Percentiles rank a stretch among this genome's conserved stretches.
Conservation (phyloP, 1,140 invertebrate species). For the Drosophila yakuba region DNA sequence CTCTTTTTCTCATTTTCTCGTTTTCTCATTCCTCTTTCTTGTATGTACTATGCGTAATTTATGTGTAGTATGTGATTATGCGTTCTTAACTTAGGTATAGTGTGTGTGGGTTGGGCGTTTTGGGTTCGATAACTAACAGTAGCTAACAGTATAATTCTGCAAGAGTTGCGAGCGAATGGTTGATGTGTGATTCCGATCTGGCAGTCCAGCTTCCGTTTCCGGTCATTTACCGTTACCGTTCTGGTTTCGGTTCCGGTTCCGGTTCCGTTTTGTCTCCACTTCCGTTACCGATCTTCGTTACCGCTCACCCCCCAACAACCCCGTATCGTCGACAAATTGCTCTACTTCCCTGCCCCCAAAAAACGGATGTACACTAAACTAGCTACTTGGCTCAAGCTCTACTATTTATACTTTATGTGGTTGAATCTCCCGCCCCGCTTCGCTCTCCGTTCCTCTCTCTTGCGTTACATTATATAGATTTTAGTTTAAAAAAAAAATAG, state of each 20-base stretch:
- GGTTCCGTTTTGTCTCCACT: conserved; percentile 2
- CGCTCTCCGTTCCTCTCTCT: conserved; percentile 1
- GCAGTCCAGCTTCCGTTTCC: conserved; percentile 30
- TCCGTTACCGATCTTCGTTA: not conserved
- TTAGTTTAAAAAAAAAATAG: conserved; percentile 53
- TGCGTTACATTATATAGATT: conserved; percentile 35
- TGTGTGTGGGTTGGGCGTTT: conserved; percentile 9
- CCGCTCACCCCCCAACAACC: conserved; percentile 1
- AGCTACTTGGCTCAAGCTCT: conserved; percentile 64
- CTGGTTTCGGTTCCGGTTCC: conserved; percentile 3
- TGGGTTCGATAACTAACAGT: conserved; percentile 39
- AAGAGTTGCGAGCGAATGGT: conserved; percentile 41
- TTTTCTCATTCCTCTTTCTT: conserved; percentile 17
- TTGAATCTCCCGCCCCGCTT: conserved; percentile 49
- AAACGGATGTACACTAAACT: conserved; percentile 31
- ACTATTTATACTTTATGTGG: conserved; percentile 70
- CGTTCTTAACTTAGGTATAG: conserved; percentile 54
- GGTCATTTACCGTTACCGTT: not conserved
- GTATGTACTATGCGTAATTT: conserved; percentile 69
- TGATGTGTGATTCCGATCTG: conserved; percentile 24
- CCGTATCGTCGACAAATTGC: conserved; percentile 17
- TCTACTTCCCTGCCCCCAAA: conserved; percentile 18
- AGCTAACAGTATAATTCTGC: conserved; percentile 45
- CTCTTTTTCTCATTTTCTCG: conserved; percentile 4
- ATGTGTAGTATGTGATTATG: conserved; percentile 70